Evolutionary conservation across 2,113 vertebrate genomes (phyloP), one percentile per base, ranked within the genome.

Genomic region (Leucopsar rothschildi): DNA sequence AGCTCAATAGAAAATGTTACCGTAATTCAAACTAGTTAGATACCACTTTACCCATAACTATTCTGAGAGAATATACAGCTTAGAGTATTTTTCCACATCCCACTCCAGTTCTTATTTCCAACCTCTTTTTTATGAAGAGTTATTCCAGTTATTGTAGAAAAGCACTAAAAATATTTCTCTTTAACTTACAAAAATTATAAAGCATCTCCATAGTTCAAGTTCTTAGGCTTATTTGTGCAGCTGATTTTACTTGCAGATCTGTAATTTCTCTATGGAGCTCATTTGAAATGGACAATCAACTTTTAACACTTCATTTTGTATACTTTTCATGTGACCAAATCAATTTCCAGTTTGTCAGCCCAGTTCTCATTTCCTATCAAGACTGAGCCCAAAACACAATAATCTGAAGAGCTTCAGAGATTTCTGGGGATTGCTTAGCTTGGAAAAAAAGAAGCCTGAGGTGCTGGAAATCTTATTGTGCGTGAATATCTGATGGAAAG

Each of bases 171-270:
- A 9, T 53, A 53, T 37, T 85, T 68, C 21, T 59, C 56, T 87
- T 71, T n/a, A 55, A 52, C 16, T 77, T 68, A n/a, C 2, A 90
- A 53, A 29, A 88, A 76, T 64, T 37, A 64, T 17, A 93, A 83
- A 71, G 25, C 28, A 60, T 31, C 37, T 52, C n/a, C 7, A 12
- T 29, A 82, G 64, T 65, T 76, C 44, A 86, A 64, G 31, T 65
- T 86, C 57, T 76, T 33, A 16, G 71, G 10, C 9, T 84, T 79
- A 76, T 76, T 11, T 44, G 20, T 39, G 23, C 33, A 79, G 68
- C n/a, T 52, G 37, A 86, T 73, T 92, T 83, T 73, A 86, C 42
- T 56, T 91, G 65, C 44, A 71, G 47, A 85, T 71, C 39, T 78
- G 52, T 2, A 22, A 37, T 57, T 92, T 73, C 16, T 61, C 47